Percentiles rank a stretch among this genome's conserved stretches.
phyloP scores from a whole-genome alignment of 2,888 invertebrate species.

The Drepanosiphum platanoidis region DNA sequence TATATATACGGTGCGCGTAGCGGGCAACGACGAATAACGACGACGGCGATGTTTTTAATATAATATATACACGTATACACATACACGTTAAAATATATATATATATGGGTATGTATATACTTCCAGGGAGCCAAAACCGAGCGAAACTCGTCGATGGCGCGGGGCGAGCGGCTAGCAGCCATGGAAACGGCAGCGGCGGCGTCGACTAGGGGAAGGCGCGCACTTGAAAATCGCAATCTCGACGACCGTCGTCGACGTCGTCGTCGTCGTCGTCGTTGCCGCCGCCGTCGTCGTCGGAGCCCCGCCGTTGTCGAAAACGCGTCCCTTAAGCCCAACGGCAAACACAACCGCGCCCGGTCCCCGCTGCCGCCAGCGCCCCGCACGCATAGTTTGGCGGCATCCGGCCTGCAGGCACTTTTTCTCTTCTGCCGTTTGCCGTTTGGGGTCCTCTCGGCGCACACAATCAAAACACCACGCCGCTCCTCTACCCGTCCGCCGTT shows the following conservation, averaged over 20 bases:
- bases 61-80: neutral
- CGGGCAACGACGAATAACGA: neutral
- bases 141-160: neutral
- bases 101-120: neutral
- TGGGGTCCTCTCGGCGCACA: constrained; percentile 33
- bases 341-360: constrained; percentile 54
- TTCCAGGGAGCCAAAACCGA: neutral
- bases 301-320: constrained; percentile 55
- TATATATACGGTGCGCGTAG: neutral
- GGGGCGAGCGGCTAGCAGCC: neutral
- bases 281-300: constrained; percentile 37
- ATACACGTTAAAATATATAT: neutral
- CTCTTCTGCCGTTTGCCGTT: constrained; percentile 11
- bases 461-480: constrained; percentile 51
- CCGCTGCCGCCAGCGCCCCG: neutral
- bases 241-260: constrained; percentile 48
- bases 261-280: constrained; percentile 10
- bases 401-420: constrained; percentile 60
- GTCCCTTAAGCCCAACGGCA: constrained; percentile 62
- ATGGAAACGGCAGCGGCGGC: constrained; percentile 42
- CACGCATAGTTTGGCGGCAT: constrained; percentile 47
- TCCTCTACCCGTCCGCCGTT: neutral
- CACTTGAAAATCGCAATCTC: constrained; percentile 62
- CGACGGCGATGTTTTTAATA: constrained; percentile 1
- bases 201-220: constrained; percentile 17